phyloP scores from a whole-genome alignment of 2,888 invertebrate genomes.

The Chouioia cunea region DNA sequence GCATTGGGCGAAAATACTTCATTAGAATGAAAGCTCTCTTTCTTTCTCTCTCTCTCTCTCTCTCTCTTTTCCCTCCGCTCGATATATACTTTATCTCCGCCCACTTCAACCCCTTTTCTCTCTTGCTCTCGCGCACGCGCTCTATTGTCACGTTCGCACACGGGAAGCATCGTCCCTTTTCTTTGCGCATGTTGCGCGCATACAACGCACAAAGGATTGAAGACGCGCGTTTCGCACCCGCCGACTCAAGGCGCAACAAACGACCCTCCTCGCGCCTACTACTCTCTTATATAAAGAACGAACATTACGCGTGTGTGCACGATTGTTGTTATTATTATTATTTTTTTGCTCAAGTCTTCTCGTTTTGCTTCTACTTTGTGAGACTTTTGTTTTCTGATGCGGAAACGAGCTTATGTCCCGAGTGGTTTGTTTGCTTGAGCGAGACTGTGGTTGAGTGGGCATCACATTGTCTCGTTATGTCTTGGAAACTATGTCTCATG shows the following conservation, averaged over 20 bases:
- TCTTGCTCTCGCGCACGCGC: conserved; percentile 51
- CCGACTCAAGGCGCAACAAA: conserved; percentile 28
- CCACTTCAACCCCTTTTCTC: conserved; percentile 55
- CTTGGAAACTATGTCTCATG: too few relatives aligned
- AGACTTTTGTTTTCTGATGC: neutral
- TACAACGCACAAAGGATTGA: too few relatives aligned
- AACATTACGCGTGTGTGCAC: conserved; percentile 7
- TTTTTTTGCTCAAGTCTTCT: neutral
- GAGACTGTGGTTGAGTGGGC: too few relatives aligned
- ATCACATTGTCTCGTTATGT: too few relatives aligned
- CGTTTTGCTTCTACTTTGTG: too few relatives aligned
- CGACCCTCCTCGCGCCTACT: conserved; percentile 27
- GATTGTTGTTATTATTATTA: conserved; percentile 13
- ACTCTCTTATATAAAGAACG: conserved; percentile 15
- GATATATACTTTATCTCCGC: conserved; percentile 49
- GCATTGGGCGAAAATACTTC: conserved; percentile 61
- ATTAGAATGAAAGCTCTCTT: conserved; percentile 66
- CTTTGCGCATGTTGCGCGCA: conserved; percentile 27
- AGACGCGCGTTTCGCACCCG: neutral
- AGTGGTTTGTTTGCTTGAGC: neutral
- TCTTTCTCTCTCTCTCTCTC: conserved; percentile 48
- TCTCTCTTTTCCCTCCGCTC: conserved; percentile 25
- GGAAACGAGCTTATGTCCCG: neutral
- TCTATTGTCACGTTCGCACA: conserved; percentile 44
- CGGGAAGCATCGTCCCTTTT: conserved; percentile 47